Percentiles rank a stretch among this genome's conserved stretches.
Evolutionary conservation across 2,113 vertebrate species (phyloP).

Genomic region (Sphyrna mokarran): DNA sequence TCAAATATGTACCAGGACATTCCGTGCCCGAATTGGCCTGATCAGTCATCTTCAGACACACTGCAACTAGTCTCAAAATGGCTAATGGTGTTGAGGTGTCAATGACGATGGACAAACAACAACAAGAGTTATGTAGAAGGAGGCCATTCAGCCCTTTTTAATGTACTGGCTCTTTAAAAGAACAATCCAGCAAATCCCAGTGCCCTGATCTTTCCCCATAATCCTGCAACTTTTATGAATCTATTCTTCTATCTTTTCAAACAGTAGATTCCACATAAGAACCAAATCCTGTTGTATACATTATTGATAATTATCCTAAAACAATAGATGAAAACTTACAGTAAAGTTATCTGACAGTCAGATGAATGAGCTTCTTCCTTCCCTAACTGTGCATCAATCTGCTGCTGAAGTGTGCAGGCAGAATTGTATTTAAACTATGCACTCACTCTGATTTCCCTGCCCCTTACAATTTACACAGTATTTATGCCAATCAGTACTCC

Average conservation of each 20-base stretch:
- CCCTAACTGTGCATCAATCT: background rate
- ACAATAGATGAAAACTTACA: background rate
- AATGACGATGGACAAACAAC: too few species aligned
- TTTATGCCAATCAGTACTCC: background rate
- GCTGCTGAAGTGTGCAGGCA: background rate
- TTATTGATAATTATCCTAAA: background rate
- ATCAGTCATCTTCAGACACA: too few species aligned
- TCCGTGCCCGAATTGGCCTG: too few species aligned
- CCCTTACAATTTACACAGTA: background rate
- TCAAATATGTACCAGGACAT: too few species aligned
- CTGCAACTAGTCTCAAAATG: too few species aligned
- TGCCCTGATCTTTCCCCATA: background rate
- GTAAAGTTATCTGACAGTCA: background rate
- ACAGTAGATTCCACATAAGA: background rate
- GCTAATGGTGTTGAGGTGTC: too few species aligned
- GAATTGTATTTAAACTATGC: background rate
- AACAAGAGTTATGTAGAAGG: too few species aligned
- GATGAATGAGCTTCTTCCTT: background rate
- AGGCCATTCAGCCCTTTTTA: too few species aligned
- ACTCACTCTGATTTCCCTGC: background rate
- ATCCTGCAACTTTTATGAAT: background rate
- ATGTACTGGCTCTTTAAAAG: too few species aligned
- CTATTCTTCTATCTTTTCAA: too few species aligned
- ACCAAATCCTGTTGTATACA: background rate
- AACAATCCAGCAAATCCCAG: too few species aligned